Evolutionary conservation across 2,888 invertebrate species (phyloP).

Genomic region (Zeuzera pyrina): DNA sequence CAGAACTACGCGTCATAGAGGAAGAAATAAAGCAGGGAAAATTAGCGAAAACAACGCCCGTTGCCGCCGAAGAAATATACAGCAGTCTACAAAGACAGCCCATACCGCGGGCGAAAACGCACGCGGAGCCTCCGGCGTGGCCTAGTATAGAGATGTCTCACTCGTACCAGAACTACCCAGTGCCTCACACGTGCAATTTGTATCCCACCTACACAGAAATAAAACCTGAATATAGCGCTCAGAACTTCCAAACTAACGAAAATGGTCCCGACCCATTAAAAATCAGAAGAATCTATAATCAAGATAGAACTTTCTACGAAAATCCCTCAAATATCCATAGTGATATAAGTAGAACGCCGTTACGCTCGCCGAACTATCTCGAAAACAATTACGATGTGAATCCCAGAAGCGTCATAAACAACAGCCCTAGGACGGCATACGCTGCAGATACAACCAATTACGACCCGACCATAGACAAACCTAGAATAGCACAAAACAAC

Average conservation of each 20-base stretch:
- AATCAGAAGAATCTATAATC: conserved; percentile 35
- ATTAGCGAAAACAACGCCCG: conserved; percentile 71
- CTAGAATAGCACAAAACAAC: conserved; percentile 31
- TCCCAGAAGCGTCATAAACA: conserved; percentile 49
- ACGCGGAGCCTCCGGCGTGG: conserved; percentile 72
- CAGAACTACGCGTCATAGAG: conserved; percentile 82
- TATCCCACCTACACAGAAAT: conserved; percentile 62
- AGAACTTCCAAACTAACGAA: conserved; percentile 32
- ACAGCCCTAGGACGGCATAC: conserved; percentile 50
- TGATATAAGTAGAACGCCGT: conserved; percentile 34
- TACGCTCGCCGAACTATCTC: conserved; percentile 47
- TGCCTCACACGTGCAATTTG: conserved; percentile 47
- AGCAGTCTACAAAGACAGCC: conserved; percentile 74
- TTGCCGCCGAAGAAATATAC: conserved; percentile 70
- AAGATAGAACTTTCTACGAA: conserved; percentile 53
- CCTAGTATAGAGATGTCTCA: conserved; percentile 58
- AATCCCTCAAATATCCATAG: conserved; percentile 41
- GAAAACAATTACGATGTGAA: conserved; percentile 44
- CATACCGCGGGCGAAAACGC: conserved; percentile 80
- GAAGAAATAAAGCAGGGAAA: conserved; percentile 92
- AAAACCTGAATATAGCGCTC: conserved; percentile 44
- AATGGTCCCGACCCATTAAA: conserved; percentile 18
- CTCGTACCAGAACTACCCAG: conserved; percentile 63
- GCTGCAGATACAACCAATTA: conserved; percentile 35
- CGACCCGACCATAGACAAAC: conserved; percentile 30